phyloP scores from a whole-genome alignment of 2,113 vertebrate species.

The Theropithecus gelada region DNA sequence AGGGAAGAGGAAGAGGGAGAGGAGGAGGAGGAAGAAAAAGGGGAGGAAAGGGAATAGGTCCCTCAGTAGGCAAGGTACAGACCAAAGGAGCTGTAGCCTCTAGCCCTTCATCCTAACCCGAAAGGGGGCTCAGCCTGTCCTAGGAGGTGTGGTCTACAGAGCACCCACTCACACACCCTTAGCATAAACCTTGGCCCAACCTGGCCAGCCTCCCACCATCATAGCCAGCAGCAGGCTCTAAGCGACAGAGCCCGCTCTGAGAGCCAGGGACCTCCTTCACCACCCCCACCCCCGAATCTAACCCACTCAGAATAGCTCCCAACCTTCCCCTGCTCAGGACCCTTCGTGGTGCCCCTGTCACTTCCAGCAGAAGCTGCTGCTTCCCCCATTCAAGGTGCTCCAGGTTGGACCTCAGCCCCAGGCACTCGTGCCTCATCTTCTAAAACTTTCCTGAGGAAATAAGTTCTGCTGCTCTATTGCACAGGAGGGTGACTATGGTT shows the following conservation, averaged over 20 bases:
- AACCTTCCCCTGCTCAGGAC: neutral
- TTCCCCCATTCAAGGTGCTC: neutral
- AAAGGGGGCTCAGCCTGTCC: neutral
- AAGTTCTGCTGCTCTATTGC: neutral
- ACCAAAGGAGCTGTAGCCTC: neutral
- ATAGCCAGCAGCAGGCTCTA: neutral
- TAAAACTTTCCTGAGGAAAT: neutral
- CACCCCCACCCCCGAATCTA: neutral
- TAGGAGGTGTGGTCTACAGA: neutral
- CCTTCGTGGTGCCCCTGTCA: neutral
- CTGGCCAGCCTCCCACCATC: neutral
- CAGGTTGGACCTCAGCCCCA: neutral
- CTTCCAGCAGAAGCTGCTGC: neutral
- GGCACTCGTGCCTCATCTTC: neutral
- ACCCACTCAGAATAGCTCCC: neutral
- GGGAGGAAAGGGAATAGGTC: fast-evolving
- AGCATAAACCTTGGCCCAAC: neutral
- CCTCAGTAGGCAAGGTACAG: neutral
- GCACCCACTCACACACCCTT: neutral
- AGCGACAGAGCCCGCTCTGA: neutral
- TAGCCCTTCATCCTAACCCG: neutral
- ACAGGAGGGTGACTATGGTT: neutral
- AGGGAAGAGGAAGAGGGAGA: too few species aligned
- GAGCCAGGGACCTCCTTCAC: neutral
- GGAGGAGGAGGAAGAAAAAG: neutral